Conservation (phyloP, 2,888 invertebrate genomes). For the Caenorhabditis afra region DNA sequence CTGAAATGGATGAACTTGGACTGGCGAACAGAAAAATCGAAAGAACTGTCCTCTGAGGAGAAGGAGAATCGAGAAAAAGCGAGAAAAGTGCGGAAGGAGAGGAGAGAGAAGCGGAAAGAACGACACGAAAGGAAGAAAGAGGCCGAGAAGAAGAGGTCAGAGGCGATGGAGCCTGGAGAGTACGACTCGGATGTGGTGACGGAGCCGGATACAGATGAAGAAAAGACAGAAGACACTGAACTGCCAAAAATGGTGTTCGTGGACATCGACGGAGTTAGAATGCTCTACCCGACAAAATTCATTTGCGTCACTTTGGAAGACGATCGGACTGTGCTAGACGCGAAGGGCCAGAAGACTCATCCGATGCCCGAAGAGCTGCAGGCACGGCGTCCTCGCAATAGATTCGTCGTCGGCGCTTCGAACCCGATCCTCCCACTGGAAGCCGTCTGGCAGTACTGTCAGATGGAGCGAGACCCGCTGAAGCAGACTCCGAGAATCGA, state of each 20-base stretch:
- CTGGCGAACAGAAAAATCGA: slow-evolving; percentile 25
- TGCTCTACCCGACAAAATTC: slow-evolving; percentile 96
- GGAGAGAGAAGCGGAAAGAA: slow-evolving; percentile 26
- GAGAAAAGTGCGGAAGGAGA: slow-evolving; percentile 22
- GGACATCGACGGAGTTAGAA: slow-evolving; percentile 89
- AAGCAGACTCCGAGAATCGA: not conserved
- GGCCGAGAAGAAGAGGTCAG: slow-evolving; percentile 10
- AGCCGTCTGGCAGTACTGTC: slow-evolving; percentile 31
- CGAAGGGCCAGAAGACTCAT: slow-evolving; percentile 23
- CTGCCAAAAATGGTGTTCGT: slow-evolving; percentile 75
- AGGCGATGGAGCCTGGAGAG: slow-evolving; percentile 29
- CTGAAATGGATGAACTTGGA: slow-evolving; percentile 43
- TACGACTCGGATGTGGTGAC: slow-evolving; percentile 44
- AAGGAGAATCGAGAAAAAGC: slow-evolving; percentile 25
- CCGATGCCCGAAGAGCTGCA: slow-evolving; percentile 72
- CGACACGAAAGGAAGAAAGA: slow-evolving; percentile 28
- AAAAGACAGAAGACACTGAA: slow-evolving; percentile 13
- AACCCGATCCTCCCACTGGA: slow-evolving; percentile 22
- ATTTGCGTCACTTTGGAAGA: slow-evolving; percentile 93
- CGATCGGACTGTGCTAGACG: slow-evolving; percentile 61
- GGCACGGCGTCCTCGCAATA: slow-evolving; percentile 42
- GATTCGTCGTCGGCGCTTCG: slow-evolving; percentile 22
- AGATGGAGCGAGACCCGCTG: not conserved
- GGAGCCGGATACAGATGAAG: slow-evolving; percentile 22
- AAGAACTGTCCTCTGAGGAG: slow-evolving; percentile 24